Conservation (phyloP, 2,113 vertebrate species). For the Protomyctophum bolini region DNA sequence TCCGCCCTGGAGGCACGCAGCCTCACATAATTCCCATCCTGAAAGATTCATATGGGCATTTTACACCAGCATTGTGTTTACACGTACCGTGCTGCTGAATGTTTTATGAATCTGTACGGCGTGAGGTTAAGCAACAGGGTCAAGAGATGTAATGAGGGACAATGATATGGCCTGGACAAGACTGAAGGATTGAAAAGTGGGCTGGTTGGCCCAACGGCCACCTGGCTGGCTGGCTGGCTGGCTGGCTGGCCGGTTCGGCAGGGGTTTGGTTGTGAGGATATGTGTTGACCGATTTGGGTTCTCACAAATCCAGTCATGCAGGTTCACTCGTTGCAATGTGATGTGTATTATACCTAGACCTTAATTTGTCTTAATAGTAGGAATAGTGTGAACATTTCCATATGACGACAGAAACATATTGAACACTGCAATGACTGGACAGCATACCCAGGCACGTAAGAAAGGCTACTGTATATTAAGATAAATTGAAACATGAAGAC, state of each 20-base stretch:
- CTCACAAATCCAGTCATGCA: too few species aligned
- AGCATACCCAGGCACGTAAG: too few species aligned
- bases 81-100: slow-evolving; percentile 40
- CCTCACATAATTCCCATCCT: slow-evolving; percentile 30
- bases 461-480: too few species aligned
- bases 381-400: too few species aligned
- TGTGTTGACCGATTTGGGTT: neutral
- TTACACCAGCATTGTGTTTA: slow-evolving; percentile 54
- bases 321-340: too few species aligned
- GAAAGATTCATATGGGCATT: slow-evolving; percentile 51
- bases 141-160: slow-evolving; percentile 46
- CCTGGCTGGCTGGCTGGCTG: neutral
- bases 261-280: neutral
- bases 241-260: neutral
- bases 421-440: too few species aligned
- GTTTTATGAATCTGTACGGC: slow-evolving; percentile 54
- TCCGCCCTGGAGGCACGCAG: slow-evolving; percentile 9
- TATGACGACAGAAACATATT: too few species aligned
- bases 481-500: too few species aligned
- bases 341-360: too few species aligned
- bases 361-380: too few species aligned
- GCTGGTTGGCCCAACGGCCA: neutral
- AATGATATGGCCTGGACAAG: slow-evolving; percentile 36
- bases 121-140: slow-evolving; percentile 27
- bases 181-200: slow-evolving; percentile 28